Evolutionary conservation across 2,888 invertebrate species (phyloP).

Genomic region (Drosophila flavopinicola): DNA sequence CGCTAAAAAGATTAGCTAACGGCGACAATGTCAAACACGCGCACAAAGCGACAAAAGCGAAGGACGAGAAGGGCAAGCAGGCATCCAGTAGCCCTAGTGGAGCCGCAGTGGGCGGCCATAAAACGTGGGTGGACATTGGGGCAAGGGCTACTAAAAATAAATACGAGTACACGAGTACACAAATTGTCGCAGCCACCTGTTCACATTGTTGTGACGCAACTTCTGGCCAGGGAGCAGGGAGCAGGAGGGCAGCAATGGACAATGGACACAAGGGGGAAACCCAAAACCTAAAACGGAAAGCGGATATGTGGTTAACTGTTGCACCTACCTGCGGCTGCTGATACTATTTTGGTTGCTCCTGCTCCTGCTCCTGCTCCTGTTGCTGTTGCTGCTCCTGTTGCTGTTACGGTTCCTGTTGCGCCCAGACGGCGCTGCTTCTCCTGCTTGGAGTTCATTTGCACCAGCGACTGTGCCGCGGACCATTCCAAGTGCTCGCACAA

Average conservation of each 20-base stretch:
- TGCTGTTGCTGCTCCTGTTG: conserved; percentile 18
- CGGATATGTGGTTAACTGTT: conserved; percentile 64
- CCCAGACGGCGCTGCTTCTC: conserved; percentile 72
- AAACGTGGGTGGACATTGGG: conserved; percentile 49
- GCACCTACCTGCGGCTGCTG: conserved; percentile 56
- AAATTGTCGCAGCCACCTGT: conserved; percentile 79
- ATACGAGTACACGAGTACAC: conserved; percentile 72
- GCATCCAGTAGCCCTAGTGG: conserved; percentile 30
- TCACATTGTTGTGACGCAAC: conserved; percentile 79
- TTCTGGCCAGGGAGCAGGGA: conserved; percentile 20
- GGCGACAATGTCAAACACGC: conserved; percentile 81
- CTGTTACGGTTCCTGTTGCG: conserved; percentile 8
- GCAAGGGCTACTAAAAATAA: conserved; percentile 75
- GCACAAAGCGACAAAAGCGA: conserved; percentile 27
- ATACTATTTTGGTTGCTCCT: conserved; percentile 29
- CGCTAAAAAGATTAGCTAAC: conserved; percentile 81
- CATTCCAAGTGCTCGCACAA: conserved; percentile 82
- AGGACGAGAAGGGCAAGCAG: conserved; percentile 32
- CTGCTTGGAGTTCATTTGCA: conserved; percentile 83
- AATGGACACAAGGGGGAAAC: conserved; percentile 20
- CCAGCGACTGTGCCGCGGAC: conserved; percentile 84
- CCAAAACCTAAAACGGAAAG: conserved; percentile 48
- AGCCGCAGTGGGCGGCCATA: conserved; percentile 68
- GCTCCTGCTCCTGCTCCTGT: conserved; percentile 36
- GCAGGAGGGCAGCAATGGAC: too few relatives aligned